Evolutionary conservation across 2,797 vertebrate species (phyloP), one percentile per base, ranked within the genome.

Genomic region (Pterois miles): DNA sequence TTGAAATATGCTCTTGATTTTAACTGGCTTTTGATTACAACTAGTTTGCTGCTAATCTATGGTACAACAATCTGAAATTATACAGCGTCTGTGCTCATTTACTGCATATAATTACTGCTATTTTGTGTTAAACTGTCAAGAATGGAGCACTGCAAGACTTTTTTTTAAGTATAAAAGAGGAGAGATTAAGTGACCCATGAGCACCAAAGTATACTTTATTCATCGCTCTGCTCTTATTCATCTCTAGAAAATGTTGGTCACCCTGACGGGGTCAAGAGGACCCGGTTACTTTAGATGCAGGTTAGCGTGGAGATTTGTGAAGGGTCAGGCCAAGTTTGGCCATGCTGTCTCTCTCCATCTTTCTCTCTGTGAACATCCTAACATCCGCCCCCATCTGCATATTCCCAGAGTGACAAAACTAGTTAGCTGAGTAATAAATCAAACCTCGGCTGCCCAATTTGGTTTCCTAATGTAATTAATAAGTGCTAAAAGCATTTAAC

Each of bases 401-500:
- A 90, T 92, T 93, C 93, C 93, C 86, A 82, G 91, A 94, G 92
- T 95, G 95, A 95, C 95, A 95, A 93, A 95, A 95, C 93, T 91
- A 93, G 93, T 95, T 95, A 95, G 91, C 88, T 1, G 78, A 87
- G 93, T 92, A 95, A 95, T 95, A 95, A 94, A 95, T 95, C 95
- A 95, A 93, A 94, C 85, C 90, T 91, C 63, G 91, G 86, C 93
- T 94, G 93, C 93, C 93, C 93, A 95, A 95, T 95, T 95, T 95
- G 87, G 89, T 88, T 93, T 90, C 92, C 93, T 95, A 94, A 95
- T 95, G 92, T 84, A 95, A 95, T 95, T 95, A 95, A 95, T 95
- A 95, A 89, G 88, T 91, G 93, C 91, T 95, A 94, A 95, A 94
- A 93, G 93, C 91, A 90, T 91, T 95, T 95, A 95, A 95, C 91